A percentile compares a stretch with the other conserved stretches of the same genome.
Conservation (phyloP, 2,113 vertebrate genomes). For the Hirundichthys speculiger region DNA sequence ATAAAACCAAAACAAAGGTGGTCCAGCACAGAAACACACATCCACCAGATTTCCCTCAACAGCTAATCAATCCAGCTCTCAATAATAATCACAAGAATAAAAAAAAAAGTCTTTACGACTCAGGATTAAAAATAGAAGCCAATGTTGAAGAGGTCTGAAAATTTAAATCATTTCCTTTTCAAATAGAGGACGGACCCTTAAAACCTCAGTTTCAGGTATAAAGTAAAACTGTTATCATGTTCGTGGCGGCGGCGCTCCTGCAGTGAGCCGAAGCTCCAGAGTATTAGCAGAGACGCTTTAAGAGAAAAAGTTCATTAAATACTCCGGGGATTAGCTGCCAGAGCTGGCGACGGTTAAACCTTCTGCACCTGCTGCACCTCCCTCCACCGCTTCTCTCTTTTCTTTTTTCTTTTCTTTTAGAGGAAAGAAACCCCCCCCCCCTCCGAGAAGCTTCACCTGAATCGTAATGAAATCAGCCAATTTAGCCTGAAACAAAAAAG, state of each 20-base stretch:
- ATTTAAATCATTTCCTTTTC: constrained; percentile 19
- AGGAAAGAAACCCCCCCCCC: constrained; percentile 6
- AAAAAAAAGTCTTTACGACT: background rate
- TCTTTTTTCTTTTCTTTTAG: constrained; percentile 10
- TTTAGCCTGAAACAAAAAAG: constrained; percentile 76
- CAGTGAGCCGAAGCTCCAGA: constrained; percentile 46
- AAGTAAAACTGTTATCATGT: constrained; percentile 24
- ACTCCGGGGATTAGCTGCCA: constrained; percentile 75
- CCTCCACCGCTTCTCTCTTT: constrained; percentile 38
- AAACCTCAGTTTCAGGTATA: constrained; percentile 64
- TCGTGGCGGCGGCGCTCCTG: constrained; percentile 29
- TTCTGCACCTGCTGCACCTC: constrained; percentile 76
- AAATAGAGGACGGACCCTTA: constrained; percentile 46
- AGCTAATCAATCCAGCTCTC: constrained; percentile 43
- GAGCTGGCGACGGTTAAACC: constrained; percentile 71
- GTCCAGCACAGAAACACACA: constrained; percentile 32
- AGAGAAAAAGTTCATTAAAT: constrained; percentile 80
- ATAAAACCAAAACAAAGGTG: constrained; percentile 39
- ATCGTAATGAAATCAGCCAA: constrained; percentile 80
- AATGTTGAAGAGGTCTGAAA: background rate
- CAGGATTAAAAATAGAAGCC: background rate
- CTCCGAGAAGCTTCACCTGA: constrained; percentile 73
- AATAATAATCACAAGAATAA: constrained; percentile 40
- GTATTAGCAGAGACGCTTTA: constrained; percentile 66
- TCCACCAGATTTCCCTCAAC: constrained; percentile 50